Conservation (phyloP, 1,140 invertebrate genomes). For the Cotesia typhae region DNA sequence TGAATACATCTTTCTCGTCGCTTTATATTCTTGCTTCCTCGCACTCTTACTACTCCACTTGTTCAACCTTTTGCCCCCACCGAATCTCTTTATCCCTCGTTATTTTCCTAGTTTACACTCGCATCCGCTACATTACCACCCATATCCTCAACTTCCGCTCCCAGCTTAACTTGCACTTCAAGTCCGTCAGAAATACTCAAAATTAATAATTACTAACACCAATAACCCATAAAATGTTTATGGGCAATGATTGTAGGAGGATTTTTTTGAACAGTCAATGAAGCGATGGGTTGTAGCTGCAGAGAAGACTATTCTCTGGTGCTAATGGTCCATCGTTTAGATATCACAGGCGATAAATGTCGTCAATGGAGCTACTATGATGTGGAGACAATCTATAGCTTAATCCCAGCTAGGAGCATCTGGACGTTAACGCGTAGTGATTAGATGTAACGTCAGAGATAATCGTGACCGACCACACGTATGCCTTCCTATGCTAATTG, state of each 20-base stretch:
- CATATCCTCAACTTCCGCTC: conserved; percentile 9
- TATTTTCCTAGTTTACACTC: conserved; percentile 26
- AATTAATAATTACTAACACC: not conserved
- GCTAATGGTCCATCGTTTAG: conserved; percentile 1
- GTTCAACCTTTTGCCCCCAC: not conserved
- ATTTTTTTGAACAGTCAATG: too few species aligned
- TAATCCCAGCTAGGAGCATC: conserved; percentile 17
- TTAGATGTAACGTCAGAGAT: conserved; percentile 29
- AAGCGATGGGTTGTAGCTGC: too few species aligned
- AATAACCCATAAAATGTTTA: too few species aligned
- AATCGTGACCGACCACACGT: conserved; percentile 15
- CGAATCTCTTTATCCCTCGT: conserved; percentile 1
- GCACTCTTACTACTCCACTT: conserved; percentile 6
- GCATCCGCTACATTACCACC: conserved; percentile 20
- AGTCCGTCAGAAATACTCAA: not conserved
- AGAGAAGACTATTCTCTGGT: too few species aligned
- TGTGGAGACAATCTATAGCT: conserved; percentile 17
- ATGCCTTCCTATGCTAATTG: conserved; percentile 22
- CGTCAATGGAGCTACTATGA: conserved; percentile 14
- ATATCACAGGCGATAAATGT: conserved; percentile 17
- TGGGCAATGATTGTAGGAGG: too few species aligned
- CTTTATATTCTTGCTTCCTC: not conserved
- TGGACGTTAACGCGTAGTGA: conserved; percentile 23
- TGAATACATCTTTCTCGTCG: not conserved
- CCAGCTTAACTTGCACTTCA: conserved; percentile 1